Evolutionary conservation across 2,113 vertebrate genomes (phyloP).

Genomic region (mouse (Mus musculus)): GRCm39 chr14:47260501-47261000

Average conservation of each 20-base stretch:
- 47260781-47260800: background rate
- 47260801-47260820: background rate
- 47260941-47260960: constrained; percentile 19
- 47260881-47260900: background rate
- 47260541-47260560: too few relatives aligned
- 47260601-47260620: background rate
- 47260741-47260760: background rate
- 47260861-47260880: constrained; percentile 20
- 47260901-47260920: background rate
- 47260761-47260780: background rate
- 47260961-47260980: background rate
- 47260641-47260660: background rate
- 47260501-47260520: too few relatives aligned
- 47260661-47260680: background rate
- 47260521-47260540: too few relatives aligned
- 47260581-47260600: too few relatives aligned
- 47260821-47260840: background rate
- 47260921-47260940: constrained; percentile 29
- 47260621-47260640: background rate
- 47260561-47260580: too few relatives aligned
- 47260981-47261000: background rate
- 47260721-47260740: background rate
- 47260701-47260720: background rate
- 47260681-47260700: background rate
- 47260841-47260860: background rate